Conservation (phyloP, 2,888 invertebrate genomes). For the Drosophila silvestris region DNA sequence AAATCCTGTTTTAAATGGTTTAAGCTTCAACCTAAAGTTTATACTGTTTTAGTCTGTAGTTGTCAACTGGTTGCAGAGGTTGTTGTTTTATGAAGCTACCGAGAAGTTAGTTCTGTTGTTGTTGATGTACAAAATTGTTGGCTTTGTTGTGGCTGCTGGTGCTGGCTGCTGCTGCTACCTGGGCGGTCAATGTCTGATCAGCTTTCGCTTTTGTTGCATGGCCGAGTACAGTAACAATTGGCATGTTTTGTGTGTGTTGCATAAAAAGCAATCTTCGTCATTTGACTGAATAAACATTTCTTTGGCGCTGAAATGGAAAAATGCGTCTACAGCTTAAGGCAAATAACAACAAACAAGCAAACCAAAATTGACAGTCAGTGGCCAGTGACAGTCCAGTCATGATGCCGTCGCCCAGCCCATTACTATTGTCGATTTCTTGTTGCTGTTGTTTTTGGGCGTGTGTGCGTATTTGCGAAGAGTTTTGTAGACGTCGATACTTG, state of each 20-base stretch:
- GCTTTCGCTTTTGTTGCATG: conserved; percentile 65
- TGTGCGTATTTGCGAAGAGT: conserved; percentile 69
- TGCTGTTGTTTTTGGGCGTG: conserved; percentile 64
- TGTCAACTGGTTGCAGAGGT: conserved; percentile 9
- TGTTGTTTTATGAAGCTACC: not conserved
- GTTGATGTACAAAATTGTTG: conserved; percentile 1
- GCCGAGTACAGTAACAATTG: conserved; percentile 46
- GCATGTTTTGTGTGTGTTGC: conserved; percentile 66
- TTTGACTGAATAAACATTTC: conserved; percentile 59
- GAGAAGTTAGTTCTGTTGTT: conserved; percentile 35
- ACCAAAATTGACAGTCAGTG: conserved; percentile 55
- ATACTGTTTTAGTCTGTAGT: not conserved
- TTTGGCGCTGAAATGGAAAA: conserved; percentile 59
- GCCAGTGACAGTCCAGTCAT: conserved; percentile 53
- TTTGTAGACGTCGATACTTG: conserved; percentile 33
- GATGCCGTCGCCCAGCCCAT: conserved; percentile 44
- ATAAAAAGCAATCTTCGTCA: conserved; percentile 62
- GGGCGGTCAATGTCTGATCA: conserved; percentile 42
- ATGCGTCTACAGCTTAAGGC: conserved; percentile 77
- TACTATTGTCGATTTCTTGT: conserved; percentile 48
- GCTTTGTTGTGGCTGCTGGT: conserved; percentile 4
- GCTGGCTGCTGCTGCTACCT: conserved; percentile 13
- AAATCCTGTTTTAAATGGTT: not conserved
- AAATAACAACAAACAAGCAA: conserved; percentile 29
- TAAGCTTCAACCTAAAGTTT: not conserved